These are phyloP conservation scores for Phalanger gymnotis DNA, from an alignment of 2,797 vertebrate species.

Conservation along the genomic window DNA sequence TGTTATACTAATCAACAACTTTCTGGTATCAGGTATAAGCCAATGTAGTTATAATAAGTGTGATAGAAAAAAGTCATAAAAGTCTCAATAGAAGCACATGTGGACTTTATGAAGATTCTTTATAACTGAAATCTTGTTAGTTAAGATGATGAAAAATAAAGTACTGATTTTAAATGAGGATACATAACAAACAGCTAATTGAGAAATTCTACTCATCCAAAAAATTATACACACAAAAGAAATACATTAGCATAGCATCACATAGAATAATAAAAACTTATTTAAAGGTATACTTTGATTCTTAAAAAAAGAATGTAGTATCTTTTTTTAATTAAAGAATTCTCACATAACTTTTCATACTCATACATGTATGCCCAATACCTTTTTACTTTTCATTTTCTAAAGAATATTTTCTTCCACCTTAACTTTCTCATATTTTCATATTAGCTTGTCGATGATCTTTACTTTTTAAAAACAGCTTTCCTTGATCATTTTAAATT, in stretches of 20 bases:
- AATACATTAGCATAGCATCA: constrained; percentile 29
- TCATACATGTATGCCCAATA: constrained; percentile 45
- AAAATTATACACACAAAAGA: constrained; percentile 47
- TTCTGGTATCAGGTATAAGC: constrained; percentile 48
- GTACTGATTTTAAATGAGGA: neutral
- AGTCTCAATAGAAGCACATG: neutral
- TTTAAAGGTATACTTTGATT: neutral
- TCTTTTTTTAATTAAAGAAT: constrained; percentile 51
- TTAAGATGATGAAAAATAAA: neutral
- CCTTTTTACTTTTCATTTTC: neutral
- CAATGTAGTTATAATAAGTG: neutral
- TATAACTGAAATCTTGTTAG: neutral
- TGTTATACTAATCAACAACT: constrained; percentile 56
- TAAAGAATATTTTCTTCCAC: constrained; percentile 25
- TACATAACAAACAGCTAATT: constrained; percentile 5
- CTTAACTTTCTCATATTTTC: constrained; percentile 29
- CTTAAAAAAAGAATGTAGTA: constrained; percentile 37
- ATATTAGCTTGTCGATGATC: constrained; percentile 36
- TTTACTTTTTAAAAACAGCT: constrained; percentile 27
- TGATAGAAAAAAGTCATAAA: neutral
- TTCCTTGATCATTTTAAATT: constrained; percentile 42
- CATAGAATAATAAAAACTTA: constrained; percentile 3
- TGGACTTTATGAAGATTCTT: neutral
- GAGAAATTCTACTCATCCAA: constrained; percentile 51
- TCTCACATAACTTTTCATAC: neutral